These are phyloP conservation scores for Alethe diademata DNA, from an alignment of 2,113 vertebrate genomes.

Conservation along the genomic window DNA sequence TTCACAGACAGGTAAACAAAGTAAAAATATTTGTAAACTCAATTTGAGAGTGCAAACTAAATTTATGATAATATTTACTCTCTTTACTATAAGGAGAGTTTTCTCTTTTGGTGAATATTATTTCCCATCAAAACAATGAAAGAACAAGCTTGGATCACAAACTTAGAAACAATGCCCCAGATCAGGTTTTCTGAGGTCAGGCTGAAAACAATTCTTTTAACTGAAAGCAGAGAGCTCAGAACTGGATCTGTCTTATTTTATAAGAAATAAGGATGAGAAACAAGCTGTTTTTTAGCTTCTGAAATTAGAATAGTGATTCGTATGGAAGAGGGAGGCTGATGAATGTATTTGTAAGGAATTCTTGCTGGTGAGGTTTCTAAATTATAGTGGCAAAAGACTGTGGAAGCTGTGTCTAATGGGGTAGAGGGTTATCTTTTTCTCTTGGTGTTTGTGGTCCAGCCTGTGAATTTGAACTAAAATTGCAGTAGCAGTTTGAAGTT, in stretches of 20 bases:
- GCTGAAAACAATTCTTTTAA: not conserved
- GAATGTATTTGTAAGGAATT: not conserved
- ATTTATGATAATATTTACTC: not conserved
- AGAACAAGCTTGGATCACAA: not conserved
- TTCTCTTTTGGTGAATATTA: not conserved
- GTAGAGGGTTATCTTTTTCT: not conserved
- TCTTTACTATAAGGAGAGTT: not conserved
- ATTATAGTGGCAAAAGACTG: not conserved
- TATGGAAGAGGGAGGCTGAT: not conserved
- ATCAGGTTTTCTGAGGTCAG: not conserved
- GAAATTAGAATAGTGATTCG: not conserved
- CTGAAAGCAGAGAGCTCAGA: not conserved
- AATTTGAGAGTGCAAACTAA: not conserved
- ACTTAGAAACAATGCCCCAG: not conserved
- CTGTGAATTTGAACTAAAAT: not conserved
- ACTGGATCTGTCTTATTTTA: not conserved
- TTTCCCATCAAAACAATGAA: not conserved
- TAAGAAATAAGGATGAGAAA: not conserved
- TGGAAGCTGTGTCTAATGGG: not conserved
- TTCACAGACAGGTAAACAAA: conserved; percentile 88
- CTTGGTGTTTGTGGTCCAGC: not conserved
- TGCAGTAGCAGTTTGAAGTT: not conserved
- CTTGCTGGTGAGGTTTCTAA: not conserved
- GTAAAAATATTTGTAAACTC: not conserved
- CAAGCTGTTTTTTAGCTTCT: not conserved